phyloP scores from a whole-genome alignment of 2,888 invertebrate species.

The Drosophila anceps region DNA sequence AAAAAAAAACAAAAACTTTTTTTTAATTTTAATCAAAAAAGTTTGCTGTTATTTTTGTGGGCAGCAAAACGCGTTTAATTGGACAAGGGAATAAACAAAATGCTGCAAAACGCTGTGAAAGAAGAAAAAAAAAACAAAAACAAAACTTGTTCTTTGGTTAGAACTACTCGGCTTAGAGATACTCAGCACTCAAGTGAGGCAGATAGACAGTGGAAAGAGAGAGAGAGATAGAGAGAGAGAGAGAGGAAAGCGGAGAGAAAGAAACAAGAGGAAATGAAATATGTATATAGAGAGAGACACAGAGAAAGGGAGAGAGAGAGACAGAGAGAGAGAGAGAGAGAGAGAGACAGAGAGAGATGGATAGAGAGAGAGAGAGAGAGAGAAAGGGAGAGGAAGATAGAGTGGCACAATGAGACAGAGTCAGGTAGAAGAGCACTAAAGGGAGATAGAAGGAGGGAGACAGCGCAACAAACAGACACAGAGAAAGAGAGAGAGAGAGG shows the following conservation, averaged over 20 bases:
- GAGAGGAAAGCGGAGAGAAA: background rate
- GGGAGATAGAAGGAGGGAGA: too few relatives aligned
- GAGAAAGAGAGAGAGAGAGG: background rate
- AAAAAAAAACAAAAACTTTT: slow-evolving; percentile 56
- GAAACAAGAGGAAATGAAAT: background rate
- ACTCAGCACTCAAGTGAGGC: background rate
- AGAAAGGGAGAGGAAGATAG: background rate
- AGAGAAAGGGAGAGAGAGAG: background rate
- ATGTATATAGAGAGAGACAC: background rate
- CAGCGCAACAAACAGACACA: background rate
- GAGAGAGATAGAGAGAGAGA: background rate
- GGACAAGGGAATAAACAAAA: slow-evolving; percentile 73
- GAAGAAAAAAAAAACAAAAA: background rate
- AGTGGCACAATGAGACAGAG: background rate
- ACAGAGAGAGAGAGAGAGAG: background rate
- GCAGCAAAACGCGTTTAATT: slow-evolving; percentile 74
- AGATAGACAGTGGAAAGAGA: background rate
- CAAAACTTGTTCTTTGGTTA: background rate
- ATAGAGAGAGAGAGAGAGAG: background rate
- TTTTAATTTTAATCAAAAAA: slow-evolving; percentile 78
- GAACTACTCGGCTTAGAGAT: background rate
- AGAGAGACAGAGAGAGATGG: background rate
- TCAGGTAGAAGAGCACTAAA: background rate
- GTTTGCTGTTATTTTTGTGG: slow-evolving; percentile 63
- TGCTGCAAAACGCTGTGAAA: slow-evolving; percentile 1